phyloP scores from a whole-genome alignment of 2,113 vertebrate genomes.

The Corythaeola cristata region DNA sequence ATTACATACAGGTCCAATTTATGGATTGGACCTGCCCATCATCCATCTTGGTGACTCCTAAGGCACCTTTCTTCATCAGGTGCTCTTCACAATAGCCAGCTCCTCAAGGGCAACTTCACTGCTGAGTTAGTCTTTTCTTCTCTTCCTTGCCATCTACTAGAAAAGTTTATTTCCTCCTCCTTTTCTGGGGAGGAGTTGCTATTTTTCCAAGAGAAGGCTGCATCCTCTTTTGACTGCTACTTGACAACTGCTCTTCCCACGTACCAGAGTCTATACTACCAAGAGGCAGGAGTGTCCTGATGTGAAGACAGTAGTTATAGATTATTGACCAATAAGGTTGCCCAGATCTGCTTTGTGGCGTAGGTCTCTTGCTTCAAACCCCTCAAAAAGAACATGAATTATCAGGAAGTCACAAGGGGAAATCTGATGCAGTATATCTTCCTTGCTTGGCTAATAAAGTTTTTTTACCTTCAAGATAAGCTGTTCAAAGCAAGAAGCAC shows the following conservation, averaged over 20 bases:
- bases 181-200: background rate
- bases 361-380: background rate
- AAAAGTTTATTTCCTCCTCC: background rate
- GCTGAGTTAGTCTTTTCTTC: background rate
- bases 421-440: background rate
- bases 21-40: background rate
- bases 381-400: background rate
- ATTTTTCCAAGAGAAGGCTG: background rate
- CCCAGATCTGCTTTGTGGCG: background rate
- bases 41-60: background rate
- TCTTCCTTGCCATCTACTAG: background rate
- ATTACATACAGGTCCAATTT: background rate
- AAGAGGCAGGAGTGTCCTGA: background rate
- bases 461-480: background rate
- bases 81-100: background rate
- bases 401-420: background rate
- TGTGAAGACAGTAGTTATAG: background rate
- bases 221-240: background rate
- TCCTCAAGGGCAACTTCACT: background rate
- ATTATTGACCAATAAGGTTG: background rate
- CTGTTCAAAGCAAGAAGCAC: background rate
- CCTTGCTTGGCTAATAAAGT: background rate
- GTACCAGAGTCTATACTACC: background rate
- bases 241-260: background rate
- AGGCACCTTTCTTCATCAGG: background rate